Base-by-base conservation (phyloP, 64 coral and sea anemone genomes). In the Actinia tenebrosa region DNA sequence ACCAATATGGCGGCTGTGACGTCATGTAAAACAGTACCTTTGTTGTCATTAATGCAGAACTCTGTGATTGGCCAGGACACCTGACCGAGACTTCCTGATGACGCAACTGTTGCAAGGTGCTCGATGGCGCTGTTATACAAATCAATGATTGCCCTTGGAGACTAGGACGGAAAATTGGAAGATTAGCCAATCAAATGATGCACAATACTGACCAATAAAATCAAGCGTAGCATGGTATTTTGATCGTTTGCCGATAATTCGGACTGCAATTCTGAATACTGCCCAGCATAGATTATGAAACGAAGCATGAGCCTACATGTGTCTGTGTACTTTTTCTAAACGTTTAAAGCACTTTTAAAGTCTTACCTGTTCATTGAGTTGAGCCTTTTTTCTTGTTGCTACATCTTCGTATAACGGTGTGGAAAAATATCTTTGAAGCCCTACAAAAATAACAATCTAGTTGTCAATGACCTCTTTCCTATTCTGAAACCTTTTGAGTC, bases 61-160 rank as follows among this genome's bases (percentile, higher is more conserved):
- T 96, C 94, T n/a, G 77, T 86, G 7, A 93, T 84, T 60, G 94
- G 94, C 94, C 94, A 96, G 3, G 94, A 96, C 23, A 96, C 45
- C 16, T 26, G 60, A 69, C 86, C 62, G 61, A 96, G 77, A 10
- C 64, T 89, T 15, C 56, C 25, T 71, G 94, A 96, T 53, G 91
- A 90, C 22, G 89, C 82, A 44, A 90, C 88, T 45, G 88, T 80
- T 0, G 69, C 88, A 7, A 96, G 71, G 72, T 96, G 94, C 53
- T 96, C 91, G 8, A 96, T 37, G 1, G 84, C 72, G 50, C 80
- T 50, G 55, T 96, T 90, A 52, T 93, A 96, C 3, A 96, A 84
- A 46, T 79, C 88, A 72, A 96, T 53, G 11, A 96, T 71, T 13
- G 91, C 91, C 77, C 93, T 91, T 13, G 94, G 94, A 80, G 91